These are phyloP conservation scores for Chymomyza amoena DNA, from an alignment of 2,888 invertebrate species.

Conservation along the genomic window DNA sequence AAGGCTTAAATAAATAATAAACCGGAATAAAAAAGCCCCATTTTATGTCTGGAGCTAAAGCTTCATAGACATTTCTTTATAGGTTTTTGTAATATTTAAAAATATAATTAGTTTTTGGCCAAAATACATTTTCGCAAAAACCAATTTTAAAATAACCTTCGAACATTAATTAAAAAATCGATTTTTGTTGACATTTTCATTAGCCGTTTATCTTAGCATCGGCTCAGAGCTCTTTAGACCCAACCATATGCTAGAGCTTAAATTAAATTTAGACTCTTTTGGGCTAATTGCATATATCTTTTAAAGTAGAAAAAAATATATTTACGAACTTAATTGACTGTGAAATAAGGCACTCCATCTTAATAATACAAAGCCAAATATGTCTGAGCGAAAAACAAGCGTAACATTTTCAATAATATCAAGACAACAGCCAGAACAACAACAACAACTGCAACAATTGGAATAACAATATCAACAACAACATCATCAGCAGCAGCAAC, in stretches of 20 bases:
- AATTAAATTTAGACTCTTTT: not conserved
- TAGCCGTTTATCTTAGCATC: too few relatives aligned
- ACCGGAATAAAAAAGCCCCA: too few relatives aligned
- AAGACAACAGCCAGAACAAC: conserved; percentile 5
- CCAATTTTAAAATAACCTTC: too few relatives aligned
- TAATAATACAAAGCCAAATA: conserved; percentile 30
- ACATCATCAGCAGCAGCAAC: conserved; percentile 4
- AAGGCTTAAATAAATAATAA: too few relatives aligned
- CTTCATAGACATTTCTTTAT: too few relatives aligned
- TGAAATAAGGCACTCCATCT: conserved; percentile 27
- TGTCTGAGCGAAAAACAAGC: conserved; percentile 5
- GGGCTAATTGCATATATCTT: not conserved
- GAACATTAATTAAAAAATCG: too few relatives aligned
- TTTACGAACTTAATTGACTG: conserved; percentile 27
- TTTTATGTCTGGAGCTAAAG: too few relatives aligned
- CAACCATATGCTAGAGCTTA: not conserved
- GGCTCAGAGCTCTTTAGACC: too few relatives aligned
- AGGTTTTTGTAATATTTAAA: too few relatives aligned
- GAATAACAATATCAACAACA: conserved; percentile 18
- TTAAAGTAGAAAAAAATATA: conserved; percentile 2
- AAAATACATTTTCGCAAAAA: too few relatives aligned
- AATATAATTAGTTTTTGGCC: too few relatives aligned
- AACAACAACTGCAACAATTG: conserved; percentile 8
- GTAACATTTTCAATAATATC: not conserved
- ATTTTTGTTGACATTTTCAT: too few relatives aligned